Evolutionary conservation across 2,888 invertebrate genomes (phyloP).

Genomic region (Hyalella azteca): DNA sequence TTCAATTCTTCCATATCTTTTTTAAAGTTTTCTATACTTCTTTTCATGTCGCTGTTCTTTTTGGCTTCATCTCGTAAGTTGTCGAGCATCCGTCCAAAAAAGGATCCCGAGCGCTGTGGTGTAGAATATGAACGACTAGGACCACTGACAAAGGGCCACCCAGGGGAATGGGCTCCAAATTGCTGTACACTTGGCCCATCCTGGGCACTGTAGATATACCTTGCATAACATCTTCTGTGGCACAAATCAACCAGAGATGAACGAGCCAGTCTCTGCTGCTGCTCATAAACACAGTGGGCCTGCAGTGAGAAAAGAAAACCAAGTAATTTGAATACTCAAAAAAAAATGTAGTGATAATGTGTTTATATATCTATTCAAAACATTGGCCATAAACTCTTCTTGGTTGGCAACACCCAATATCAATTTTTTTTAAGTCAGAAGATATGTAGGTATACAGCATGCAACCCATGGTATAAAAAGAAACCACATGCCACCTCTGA

Average conservation of each 20-base stretch:
- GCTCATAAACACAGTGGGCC: background rate
- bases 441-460: background rate
- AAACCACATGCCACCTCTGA: too few relatives aligned
- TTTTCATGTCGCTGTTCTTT: conserved; percentile 98
- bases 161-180: background rate
- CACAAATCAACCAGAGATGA: background rate
- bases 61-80: conserved; percentile 87
- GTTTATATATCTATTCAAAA: background rate
- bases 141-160: background rate
- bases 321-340: background rate
- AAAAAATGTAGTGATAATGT: background rate
- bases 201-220: background rate
- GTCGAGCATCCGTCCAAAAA: conserved; percentile 85
- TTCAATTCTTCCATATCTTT: conserved; percentile 96
- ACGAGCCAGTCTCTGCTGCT: background rate
- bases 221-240: background rate
- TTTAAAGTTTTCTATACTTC: conserved; percentile 91
- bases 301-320: background rate
- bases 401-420: background rate
- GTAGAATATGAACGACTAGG: conserved; percentile 43
- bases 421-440: background rate
- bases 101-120: conserved; percentile 69
- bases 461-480: too few relatives aligned
- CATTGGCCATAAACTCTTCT: background rate
- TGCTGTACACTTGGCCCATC: background rate